Conservation (phyloP, 2,113 vertebrate species). For the Polypterus senegalus region DNA sequence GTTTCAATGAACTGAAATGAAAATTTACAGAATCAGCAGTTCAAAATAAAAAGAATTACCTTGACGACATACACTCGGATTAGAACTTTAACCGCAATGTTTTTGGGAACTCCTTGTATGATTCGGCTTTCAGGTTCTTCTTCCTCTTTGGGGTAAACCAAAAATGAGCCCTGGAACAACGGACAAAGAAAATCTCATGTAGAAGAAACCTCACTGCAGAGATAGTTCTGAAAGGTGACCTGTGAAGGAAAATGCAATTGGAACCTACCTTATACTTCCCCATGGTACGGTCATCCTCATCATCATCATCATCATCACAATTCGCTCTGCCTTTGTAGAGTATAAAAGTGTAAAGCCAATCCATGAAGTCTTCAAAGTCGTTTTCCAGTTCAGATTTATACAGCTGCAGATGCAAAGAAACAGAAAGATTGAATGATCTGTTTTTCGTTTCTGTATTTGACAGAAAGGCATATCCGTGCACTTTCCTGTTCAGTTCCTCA, state of each 20-base stretch:
- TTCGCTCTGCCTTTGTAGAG: slow-evolving; percentile 63
- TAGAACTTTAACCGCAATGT: slow-evolving; percentile 73
- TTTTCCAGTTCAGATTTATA: slow-evolving; percentile 71
- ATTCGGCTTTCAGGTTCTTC: slow-evolving; percentile 48
- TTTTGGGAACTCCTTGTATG: slow-evolving; percentile 66
- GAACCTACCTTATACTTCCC: slow-evolving; percentile 82
- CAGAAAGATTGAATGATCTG: too few relatives aligned
- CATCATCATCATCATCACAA: slow-evolving; percentile 61
- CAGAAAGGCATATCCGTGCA: too few relatives aligned
- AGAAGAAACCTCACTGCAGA: background rate
- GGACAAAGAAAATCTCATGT: background rate
- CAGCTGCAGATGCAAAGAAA: slow-evolving; percentile 49
- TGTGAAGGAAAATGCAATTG: background rate
- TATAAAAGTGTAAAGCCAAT: slow-evolving; percentile 74
- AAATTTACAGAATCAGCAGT: too few relatives aligned
- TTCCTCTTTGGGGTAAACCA: slow-evolving; percentile 66
- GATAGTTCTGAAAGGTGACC: background rate
- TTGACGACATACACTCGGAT: slow-evolving; percentile 77
- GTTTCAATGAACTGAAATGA: too few relatives aligned
- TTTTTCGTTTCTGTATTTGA: too few relatives aligned
- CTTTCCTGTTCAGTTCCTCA: too few relatives aligned
- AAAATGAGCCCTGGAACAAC: slow-evolving; percentile 68
- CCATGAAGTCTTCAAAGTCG: slow-evolving; percentile 78
- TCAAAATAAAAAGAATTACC: slow-evolving; percentile 39
- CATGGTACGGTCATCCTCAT: slow-evolving; percentile 60